Evolutionary conservation across 2,888 invertebrate species (phyloP).

Genomic region (Melolontha melolontha): DNA sequence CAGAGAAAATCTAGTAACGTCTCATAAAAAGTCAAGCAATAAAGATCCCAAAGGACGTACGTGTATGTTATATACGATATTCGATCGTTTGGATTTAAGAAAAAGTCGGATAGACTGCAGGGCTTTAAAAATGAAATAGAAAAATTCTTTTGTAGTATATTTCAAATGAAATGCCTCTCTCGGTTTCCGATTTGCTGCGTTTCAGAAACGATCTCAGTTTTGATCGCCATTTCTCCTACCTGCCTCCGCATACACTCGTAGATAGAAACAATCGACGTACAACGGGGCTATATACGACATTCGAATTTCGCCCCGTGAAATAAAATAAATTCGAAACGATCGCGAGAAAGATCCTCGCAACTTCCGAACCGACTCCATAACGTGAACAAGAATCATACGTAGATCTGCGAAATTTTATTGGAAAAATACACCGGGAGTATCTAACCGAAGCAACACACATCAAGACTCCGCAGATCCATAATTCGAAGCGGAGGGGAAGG

Average conservation of each 20-base stretch:
- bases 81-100: slow-evolving; percentile 31
- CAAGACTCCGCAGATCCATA: too few species aligned
- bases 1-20: too few species aligned
- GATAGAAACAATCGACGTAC: too few species aligned
- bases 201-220: neutral
- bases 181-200: too few species aligned
- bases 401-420: slow-evolving; percentile 19
- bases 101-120: neutral
- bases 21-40: too few species aligned
- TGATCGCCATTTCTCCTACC: slow-evolving; percentile 18
- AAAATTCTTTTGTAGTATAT: slow-evolving; percentile 26
- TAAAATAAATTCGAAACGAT: slow-evolving; percentile 17
- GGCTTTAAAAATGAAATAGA: slow-evolving; percentile 38
- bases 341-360: neutral
- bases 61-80: slow-evolving; percentile 16
- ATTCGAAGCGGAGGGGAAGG: too few species aligned
- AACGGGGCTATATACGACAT: neutral
- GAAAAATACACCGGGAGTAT: slow-evolving; percentile 1
- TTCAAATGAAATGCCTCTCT: too few species aligned
- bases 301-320: slow-evolving; percentile 19
- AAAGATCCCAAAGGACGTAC: too few species aligned
- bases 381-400: neutral
- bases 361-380: slow-evolving; percentile 23
- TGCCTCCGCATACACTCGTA: slow-evolving; percentile 1
- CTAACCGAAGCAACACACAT: slow-evolving; percentile 1